Conservation (phyloP, 2,888 invertebrate species). For the Parapristionchus giblindavisi region DNA sequence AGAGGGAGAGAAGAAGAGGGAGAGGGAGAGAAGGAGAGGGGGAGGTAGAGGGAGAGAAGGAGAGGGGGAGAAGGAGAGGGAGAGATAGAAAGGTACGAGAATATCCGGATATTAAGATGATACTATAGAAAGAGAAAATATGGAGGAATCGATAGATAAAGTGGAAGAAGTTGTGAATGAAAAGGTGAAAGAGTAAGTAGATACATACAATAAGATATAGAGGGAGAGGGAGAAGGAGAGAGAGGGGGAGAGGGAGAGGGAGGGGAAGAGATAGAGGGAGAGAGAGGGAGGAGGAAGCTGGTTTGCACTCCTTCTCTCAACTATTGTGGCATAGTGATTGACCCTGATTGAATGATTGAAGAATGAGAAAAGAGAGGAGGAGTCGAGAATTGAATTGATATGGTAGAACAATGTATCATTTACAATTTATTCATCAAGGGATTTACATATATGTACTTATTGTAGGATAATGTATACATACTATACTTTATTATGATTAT, state of each 20-base stretch:
- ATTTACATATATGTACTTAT: too few relatives aligned
- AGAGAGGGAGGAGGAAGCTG: slow-evolving; percentile 27
- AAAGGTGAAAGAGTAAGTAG: not conserved
- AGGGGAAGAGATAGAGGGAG: not conserved
- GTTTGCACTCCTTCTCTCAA: slow-evolving; percentile 1
- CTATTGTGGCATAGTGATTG: slow-evolving; percentile 17
- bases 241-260: slow-evolving; percentile 14
- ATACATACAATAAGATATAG: not conserved
- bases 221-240: slow-evolving; percentile 8
- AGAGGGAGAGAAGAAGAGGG: slow-evolving; percentile 30
- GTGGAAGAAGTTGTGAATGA: not conserved
- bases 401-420: slow-evolving; percentile 47
- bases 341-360: slow-evolving; percentile 20
- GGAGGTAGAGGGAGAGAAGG: slow-evolving; percentile 2
- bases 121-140: not conserved
- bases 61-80: not conserved
- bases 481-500: too few relatives aligned
- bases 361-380: slow-evolving; percentile 11
- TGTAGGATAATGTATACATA: too few relatives aligned
- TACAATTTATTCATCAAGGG: not conserved
- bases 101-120: not conserved
- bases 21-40: slow-evolving; percentile 28
- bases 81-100: slow-evolving; percentile 7
- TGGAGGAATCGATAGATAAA: not conserved
- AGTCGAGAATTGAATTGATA: slow-evolving; percentile 28